Base-by-base conservation (phyloP, 2,797 vertebrate species). In the Octomys mimax region DNA sequence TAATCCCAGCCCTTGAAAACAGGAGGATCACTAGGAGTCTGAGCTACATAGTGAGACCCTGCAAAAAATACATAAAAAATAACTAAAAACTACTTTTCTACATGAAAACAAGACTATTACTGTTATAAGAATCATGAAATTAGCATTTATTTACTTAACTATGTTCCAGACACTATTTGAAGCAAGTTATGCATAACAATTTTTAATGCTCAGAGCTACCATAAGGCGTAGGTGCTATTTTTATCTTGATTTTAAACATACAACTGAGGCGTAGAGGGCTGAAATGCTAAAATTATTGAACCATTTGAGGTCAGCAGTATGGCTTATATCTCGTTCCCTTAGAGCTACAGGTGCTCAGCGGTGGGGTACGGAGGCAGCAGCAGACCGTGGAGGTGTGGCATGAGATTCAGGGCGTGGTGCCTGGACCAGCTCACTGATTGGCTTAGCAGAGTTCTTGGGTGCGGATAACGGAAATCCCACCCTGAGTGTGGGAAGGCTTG, bases 61-160 rank as follows among this genome's bases (percentile, higher is more conserved):
- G 54, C 16, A 57, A 16, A 57, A 57, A 57, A 57, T 57, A 16
- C 54, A 57, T 57, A 5, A 57, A 57, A 75, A 64, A 57, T 24
- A 82, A 26, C 7, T 28, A 86, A 42, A 81, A 64, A 66, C 7
- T 62, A 19, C 16, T 79, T 87, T 64, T 66, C 96, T 93, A 95
- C 13, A 28, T n/a, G 24, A 95, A 73, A 85, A n/a, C 66, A 73
- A 70, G 6, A 42, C 12, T 31, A 82, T 75, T 2, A 64, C 68
- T 31, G 49, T 62, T 49, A 54, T 31, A 36, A 89, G 62, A 93
- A 81, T 94, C 18, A 71, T 59, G 12, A 92, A 42, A 3, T 11
- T 84, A 6, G 33, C 10, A 59, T 68, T 94, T 71, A 94, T 70
- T 96, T 92, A 31, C 3, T 78, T 94, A 93, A 83, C 59, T 39